These are phyloP conservation scores for Listrodromus nycthemerus DNA, from an alignment of 2,888 invertebrate species.

Conservation along the genomic window DNA sequence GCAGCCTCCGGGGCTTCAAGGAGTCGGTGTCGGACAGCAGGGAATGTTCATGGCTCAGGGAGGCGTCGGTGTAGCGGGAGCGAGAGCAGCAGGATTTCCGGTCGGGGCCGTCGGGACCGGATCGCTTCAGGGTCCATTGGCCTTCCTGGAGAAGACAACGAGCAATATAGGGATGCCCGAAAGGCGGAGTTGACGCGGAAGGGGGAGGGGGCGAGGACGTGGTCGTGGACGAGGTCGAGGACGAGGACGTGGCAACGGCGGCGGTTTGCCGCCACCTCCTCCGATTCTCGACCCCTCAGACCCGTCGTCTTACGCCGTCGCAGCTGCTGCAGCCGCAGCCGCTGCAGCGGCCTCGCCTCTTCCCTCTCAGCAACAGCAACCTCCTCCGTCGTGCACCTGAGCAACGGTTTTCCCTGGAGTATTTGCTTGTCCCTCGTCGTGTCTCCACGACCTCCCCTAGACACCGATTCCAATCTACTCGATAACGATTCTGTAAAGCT, in stretches of 20 bases:
- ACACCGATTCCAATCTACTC: slow-evolving; percentile 22
- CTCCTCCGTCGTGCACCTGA: slow-evolving; percentile 81
- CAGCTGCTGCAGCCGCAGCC: slow-evolving; percentile 79
- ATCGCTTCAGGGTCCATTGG: slow-evolving; percentile 92
- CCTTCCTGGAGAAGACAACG: slow-evolving; percentile 95
- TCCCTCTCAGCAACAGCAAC: slow-evolving; percentile 83
- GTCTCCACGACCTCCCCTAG: background rate
- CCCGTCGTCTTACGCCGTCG: slow-evolving; percentile 81
- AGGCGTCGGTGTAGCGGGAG: slow-evolving; percentile 77
- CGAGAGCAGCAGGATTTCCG: slow-evolving; percentile 92
- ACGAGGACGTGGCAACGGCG: slow-evolving; percentile 90
- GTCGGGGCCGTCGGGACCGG: slow-evolving; percentile 84
- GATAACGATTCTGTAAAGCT: slow-evolving; percentile 7
- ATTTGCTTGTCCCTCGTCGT: slow-evolving; percentile 40
- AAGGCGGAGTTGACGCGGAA: slow-evolving; percentile 94
- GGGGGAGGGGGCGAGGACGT: slow-evolving; percentile 92
- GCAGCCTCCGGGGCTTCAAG: slow-evolving; percentile 78
- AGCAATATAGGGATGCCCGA: slow-evolving; percentile 96
- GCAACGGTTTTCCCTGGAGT: slow-evolving; percentile 20
- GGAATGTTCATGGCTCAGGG: slow-evolving; percentile 82
- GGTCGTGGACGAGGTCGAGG: slow-evolving; percentile 91
- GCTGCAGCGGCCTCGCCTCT: slow-evolving; percentile 82
- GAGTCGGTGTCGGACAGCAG: slow-evolving; percentile 80
- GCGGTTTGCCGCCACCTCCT: slow-evolving; percentile 77
- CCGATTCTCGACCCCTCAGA: slow-evolving; percentile 82